Evolutionary conservation across 2,797 vertebrate genomes (phyloP), one percentile per base, ranked within the genome.

Genomic region (Parauchenoglanis punctatus): DNA sequence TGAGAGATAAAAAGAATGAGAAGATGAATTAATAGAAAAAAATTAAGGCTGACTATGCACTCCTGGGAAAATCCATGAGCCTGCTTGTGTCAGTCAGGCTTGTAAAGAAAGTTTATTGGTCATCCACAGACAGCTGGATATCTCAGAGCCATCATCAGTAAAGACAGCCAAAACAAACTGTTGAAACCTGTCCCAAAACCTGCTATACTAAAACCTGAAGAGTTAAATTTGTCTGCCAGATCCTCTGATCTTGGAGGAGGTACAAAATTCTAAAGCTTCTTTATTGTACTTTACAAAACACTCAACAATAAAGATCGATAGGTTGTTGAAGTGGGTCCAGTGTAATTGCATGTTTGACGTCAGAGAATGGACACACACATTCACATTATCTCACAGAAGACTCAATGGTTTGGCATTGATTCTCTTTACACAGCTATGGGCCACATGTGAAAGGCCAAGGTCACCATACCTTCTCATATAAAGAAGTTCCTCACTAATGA

Each of bases 371-470:
- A 81, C 59, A 49, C n/a, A 54, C 81, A 86, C 18, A 25, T 58
- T 63, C 63, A 80, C 61, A 35, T 61, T 83, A 86, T 85, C 84
- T 84, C 82, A 91, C 93, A 91, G 93, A 92, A 93, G 89, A 91
- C 87, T 86, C 67, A 40, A 68, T 28, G 90, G 90, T 94, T 81
- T 94, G 40, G 12, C 80, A 83, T 59, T 1, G 78, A 89, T 91
- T 90, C 91, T 88, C 86, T 85, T 78, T 84, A 92, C 92, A 93
- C 81, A 89, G 90, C 90, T 89, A 85, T 88, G 90, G 85, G 91
- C 92, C 93, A 86, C 89, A 93, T 95, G 93, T 95, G 93, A 95
- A 95, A 96, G 93, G 91, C 92, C 94, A 95, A 95, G 95, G 94
- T 95, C 95, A 94, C 88, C 89, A 59, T 81, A 93, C 89, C 85